A percentile compares a stretch with the other conserved stretches of the same genome.
phyloP scores from a whole-genome alignment of 2,797 vertebrate species.

The Eptatretus atami region DNA sequence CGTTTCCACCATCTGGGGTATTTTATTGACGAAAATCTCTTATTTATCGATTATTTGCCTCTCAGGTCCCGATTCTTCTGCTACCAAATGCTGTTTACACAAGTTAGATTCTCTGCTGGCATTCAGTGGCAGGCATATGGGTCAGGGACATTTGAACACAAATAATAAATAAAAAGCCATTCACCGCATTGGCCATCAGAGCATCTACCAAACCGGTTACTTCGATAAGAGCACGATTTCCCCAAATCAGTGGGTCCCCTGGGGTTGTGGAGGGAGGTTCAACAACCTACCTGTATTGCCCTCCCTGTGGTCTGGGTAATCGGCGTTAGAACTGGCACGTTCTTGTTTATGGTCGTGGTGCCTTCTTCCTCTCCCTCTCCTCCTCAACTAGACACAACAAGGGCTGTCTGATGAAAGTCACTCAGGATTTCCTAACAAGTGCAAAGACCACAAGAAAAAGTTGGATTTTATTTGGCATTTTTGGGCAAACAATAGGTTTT shows the following conservation, averaged over 20 bases:
- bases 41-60: too few species aligned
- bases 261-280: slow-evolving; percentile 5
- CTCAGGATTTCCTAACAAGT: slow-evolving; percentile 47
- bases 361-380: slow-evolving; percentile 25
- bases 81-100: too few species aligned
- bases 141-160: slow-evolving; percentile 4
- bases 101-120: too few species aligned
- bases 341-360: slow-evolving; percentile 28
- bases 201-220: too few species aligned
- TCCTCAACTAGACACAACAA: slow-evolving; percentile 63
- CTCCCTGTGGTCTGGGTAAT: slow-evolving; percentile 72
- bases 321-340: slow-evolving; percentile 37
- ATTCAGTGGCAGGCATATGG: too few species aligned
- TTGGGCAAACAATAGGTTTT: not conserved
- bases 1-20: too few species aligned
- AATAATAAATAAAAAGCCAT: not conserved
- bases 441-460: slow-evolving; percentile 6
- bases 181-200: too few species aligned
- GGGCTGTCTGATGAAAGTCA: slow-evolving; percentile 52
- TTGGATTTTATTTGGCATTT: not conserved
- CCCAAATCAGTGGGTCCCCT: too few species aligned
- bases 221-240: too few species aligned
- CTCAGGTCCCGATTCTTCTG: too few species aligned
- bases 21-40: too few species aligned
- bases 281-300: slow-evolving; percentile 54